Evolutionary conservation across 2,888 invertebrate species (phyloP), one percentile per base, ranked within the genome.

Genomic region (Drosophila monieri): DNA sequence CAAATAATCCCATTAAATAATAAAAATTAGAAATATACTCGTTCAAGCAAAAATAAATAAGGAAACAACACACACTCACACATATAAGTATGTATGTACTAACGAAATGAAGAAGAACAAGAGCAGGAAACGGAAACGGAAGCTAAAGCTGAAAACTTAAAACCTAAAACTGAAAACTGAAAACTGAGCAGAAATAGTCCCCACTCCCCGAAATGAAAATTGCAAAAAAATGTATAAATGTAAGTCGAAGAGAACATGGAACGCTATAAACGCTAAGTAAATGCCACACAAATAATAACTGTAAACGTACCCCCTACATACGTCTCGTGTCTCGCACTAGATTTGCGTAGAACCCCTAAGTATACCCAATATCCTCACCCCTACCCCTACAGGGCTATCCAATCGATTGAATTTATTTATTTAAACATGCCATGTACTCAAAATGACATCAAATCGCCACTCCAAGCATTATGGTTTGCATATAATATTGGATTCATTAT

Each of bases 271-370:
- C 64, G 56, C 69, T 64, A 62, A 62, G 47, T 65, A 76, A 72
- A 48, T 64, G 68, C 65, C 53, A 56, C 74, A 75, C 39, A 46
- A 74, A 69, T 73, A 67, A 83, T 58, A 55, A 66, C 43, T 43
- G 37, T 80, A 80, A 83, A 41, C 18, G 84, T 83, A 79, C 79
- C 84, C 84, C 79, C 79, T 79, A 79, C 79, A 79, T 79, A 79
- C 79, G 79, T 83, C 79, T 79, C 79, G 79, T 79, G 74, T 83
- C 79, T 80, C 84, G 61, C 60, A 68, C 48, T 53, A 39, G 68
- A 69, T 60, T 68, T 69, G 46, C 58, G 49, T 48, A 70, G 30
- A 68, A 53, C 58, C 69, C 46, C 41, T 30, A 57, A 43, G 25
- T 46, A 47, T 27, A 21, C 48, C 55, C 30, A 21, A 43, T 32